Percentiles rank a stretch among this genome's conserved stretches.
phyloP scores from a whole-genome alignment of 2,888 invertebrate species.

The Atethmia centrago region DNA sequence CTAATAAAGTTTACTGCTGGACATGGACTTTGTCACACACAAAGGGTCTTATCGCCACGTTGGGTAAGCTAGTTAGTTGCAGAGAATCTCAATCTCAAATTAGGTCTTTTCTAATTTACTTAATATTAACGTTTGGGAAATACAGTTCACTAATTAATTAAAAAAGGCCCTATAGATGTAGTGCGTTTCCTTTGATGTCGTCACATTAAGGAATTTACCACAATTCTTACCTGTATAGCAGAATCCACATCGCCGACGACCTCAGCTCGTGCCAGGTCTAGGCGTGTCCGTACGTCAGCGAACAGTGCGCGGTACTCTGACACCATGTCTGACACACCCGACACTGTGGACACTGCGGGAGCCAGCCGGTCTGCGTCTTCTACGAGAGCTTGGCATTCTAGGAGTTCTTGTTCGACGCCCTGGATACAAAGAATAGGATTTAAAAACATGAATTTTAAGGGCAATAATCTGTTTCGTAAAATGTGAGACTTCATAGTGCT shows the following conservation, averaged over 20 bases:
- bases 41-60: background rate
- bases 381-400: slow-evolving; percentile 82
- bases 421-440: slow-evolving; percentile 51
- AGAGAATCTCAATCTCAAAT: background rate
- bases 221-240: slow-evolving; percentile 81
- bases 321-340: slow-evolving; percentile 81
- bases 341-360: slow-evolving; percentile 68
- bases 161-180: too few species aligned
- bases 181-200: too few species aligned
- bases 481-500: too few species aligned
- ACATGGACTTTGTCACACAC: too few species aligned
- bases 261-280: slow-evolving; percentile 81
- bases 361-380: slow-evolving; percentile 83
- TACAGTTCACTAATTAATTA: too few species aligned
- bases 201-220: background rate
- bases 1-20: background rate
- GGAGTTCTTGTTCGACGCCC: slow-evolving; percentile 83
- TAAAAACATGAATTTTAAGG: background rate
- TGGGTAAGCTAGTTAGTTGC: background rate
- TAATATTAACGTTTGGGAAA: too few species aligned
- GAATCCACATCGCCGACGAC: slow-evolving; percentile 83
- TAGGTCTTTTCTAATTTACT: too few species aligned
- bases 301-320: slow-evolving; percentile 84
- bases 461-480: too few species aligned
- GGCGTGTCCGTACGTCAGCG: slow-evolving; percentile 80